Evolutionary conservation across 1,140 invertebrate genomes (phyloP), one percentile per base, ranked within the genome.

Genomic region (Lanistes nyassanus): DNA sequence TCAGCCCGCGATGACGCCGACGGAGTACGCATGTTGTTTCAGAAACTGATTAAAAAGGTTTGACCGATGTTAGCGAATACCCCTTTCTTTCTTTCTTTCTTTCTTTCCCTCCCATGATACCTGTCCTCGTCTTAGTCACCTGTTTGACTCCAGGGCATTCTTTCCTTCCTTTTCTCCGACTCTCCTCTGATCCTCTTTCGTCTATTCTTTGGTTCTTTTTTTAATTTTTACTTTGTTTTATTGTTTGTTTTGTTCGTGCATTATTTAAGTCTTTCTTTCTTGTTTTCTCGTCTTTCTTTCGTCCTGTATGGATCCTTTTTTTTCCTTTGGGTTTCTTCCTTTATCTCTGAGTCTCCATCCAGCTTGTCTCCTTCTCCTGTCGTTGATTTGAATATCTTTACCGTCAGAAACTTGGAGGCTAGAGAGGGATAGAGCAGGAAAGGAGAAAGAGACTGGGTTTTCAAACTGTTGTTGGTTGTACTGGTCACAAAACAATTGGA

Each of bases 1-100:
- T 77, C 69, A 55, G 76, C 76, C 13, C 71, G 71, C 36, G 71
- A 77, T 58, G 71, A 73, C 62, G 64, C 47, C 9, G 69, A 77
- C n/a, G 69, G 69, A 3, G 71, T 73, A 29, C 56, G 31, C n/a
- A 47, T 37, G 5, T n/a, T 68, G 21, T 74, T 77, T 39, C 37
- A 66, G 3, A 60, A 68, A 6, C 68, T 74, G 21, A 77, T 73
- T n/a, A 31, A 36, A 34, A 73, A 77, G 68, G 76, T 74, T 42
- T 16, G 67, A 34, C 19, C 53, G 37, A 9, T 36, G 34, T 19
- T n/a, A 9, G 4, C 19, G n/a, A 60, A 11, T 11, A 3, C 36
- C 0, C 9, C 23, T 72, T 29, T 13, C 56, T 23, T 62, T 19
- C 36, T 1, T 23, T 2, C 16, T 0, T 6, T 37, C 21, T n/a